Conservation (phyloP, 2,888 invertebrate genomes). For the Dastarcus helophoroides region DNA sequence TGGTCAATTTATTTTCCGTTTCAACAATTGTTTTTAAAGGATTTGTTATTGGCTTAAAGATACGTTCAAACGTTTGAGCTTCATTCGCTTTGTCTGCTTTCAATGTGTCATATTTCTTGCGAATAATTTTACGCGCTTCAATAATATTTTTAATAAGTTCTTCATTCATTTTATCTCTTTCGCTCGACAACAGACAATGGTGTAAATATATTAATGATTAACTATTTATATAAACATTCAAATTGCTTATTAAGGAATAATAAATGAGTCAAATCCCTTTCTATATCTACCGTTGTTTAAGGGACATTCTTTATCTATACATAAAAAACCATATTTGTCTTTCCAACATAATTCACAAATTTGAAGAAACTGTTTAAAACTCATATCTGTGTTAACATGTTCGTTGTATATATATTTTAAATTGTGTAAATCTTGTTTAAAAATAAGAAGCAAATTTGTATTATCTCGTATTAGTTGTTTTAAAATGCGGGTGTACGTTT, state of each 20-base stretch:
- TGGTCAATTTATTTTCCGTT: neutral
- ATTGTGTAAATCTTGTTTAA: conserved; percentile 9
- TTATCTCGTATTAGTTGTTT: conserved; percentile 9
- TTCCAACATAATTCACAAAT: conserved; percentile 7
- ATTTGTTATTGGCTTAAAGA: conserved; percentile 9
- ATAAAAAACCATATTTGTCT: conserved; percentile 4
- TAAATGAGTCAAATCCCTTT: too few relatives aligned
- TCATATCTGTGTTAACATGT: conserved; percentile 7
- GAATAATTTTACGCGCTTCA: conserved; percentile 8
- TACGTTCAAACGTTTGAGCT: conserved; percentile 4
- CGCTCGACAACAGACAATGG: too few relatives aligned
- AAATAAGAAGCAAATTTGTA: conserved; percentile 4
- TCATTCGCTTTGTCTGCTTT: conserved; percentile 4
- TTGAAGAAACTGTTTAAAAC: conserved; percentile 4
- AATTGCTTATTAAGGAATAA: too few relatives aligned
- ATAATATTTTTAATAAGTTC: conserved; percentile 8
- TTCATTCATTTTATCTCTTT: conserved; percentile 7
- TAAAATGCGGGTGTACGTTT: conserved; percentile 3
- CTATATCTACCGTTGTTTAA: conserved; percentile 5
- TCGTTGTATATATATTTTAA: conserved; percentile 8
- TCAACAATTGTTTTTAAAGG: conserved; percentile 7
- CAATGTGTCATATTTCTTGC: conserved; percentile 8
- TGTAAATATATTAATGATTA: too few relatives aligned
- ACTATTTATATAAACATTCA: too few relatives aligned
- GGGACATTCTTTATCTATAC: conserved; percentile 5